A percentile compares a stretch with the other conserved stretches of the same genome.
phyloP scores from a whole-genome alignment of 2,888 invertebrate genomes.

The Tetragnatha montana region DNA sequence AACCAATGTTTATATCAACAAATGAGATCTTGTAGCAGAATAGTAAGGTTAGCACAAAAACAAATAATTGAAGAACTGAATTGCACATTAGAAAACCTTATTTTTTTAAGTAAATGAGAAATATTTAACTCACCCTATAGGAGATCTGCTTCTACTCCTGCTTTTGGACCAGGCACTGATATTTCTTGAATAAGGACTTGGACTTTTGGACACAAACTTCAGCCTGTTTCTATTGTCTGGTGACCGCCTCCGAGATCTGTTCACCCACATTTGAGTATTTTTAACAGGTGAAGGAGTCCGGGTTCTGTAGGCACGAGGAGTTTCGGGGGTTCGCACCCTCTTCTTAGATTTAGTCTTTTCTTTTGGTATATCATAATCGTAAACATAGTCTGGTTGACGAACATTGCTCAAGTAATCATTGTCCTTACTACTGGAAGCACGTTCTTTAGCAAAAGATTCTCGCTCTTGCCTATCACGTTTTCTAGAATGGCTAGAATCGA shows the following conservation, averaged over 20 bases:
- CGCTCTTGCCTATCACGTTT: slow-evolving; percentile 34
- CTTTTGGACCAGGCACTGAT: slow-evolving; percentile 67
- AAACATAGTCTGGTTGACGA: slow-evolving; percentile 19
- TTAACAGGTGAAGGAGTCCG: slow-evolving; percentile 63
- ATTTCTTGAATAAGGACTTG: slow-evolving; percentile 62
- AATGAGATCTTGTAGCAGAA: neutral
- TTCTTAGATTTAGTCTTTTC: slow-evolving; percentile 49
- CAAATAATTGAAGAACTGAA: too few relatives aligned
- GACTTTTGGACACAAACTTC: slow-evolving; percentile 63
- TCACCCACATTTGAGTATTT: slow-evolving; percentile 53
- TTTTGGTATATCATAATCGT: slow-evolving; percentile 22
- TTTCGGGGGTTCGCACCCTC: slow-evolving; percentile 71
- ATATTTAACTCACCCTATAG: slow-evolving; percentile 42
- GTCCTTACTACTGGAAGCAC: slow-evolving; percentile 60
- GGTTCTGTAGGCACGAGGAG: slow-evolving; percentile 72
- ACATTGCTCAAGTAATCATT: slow-evolving; percentile 27
- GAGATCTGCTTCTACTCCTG: slow-evolving; percentile 66
- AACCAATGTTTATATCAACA: too few relatives aligned
- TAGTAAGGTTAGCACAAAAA: neutral
- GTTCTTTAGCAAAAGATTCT: slow-evolving; percentile 51
- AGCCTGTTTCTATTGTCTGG: slow-evolving; percentile 49
- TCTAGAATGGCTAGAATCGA: slow-evolving; percentile 25
- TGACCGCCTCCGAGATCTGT: slow-evolving; percentile 51
- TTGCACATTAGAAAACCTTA: too few relatives aligned
- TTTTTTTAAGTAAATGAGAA: too few relatives aligned